Evolutionary conservation across 1,140 invertebrate species (phyloP).

Genomic region (Dreissena rostriformis): DNA sequence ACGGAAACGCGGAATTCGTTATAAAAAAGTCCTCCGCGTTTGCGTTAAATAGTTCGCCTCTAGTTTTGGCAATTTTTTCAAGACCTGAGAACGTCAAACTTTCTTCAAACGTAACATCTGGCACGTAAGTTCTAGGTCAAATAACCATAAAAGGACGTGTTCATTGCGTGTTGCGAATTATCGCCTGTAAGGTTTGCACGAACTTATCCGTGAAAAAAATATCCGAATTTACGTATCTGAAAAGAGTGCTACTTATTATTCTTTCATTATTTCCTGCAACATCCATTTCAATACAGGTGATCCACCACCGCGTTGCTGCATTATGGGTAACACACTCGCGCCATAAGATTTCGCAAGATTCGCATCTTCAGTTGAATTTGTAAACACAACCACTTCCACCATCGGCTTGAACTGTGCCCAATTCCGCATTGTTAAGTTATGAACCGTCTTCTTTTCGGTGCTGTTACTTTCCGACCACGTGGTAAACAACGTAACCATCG

Average conservation of each 20-base stretch:
- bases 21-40: slow-evolving; percentile 65
- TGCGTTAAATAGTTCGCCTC: slow-evolving; percentile 40
- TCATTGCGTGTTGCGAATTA: slow-evolving; percentile 14
- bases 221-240: slow-evolving; percentile 59
- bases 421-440: slow-evolving; percentile 54
- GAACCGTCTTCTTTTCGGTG: slow-evolving; percentile 24
- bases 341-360: slow-evolving; percentile 21
- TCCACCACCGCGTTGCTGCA: slow-evolving; percentile 36
- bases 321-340: slow-evolving; percentile 36
- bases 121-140: slow-evolving; percentile 46
- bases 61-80: slow-evolving; percentile 24
- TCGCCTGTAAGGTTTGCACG: slow-evolving; percentile 27
- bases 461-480: slow-evolving; percentile 18
- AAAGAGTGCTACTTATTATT: slow-evolving; percentile 10
- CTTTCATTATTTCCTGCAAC: slow-evolving; percentile 45
- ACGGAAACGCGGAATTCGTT: slow-evolving; percentile 57
- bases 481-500: slow-evolving; percentile 45
- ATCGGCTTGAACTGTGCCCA: slow-evolving; percentile 41
- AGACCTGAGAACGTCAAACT: slow-evolving; percentile 12
- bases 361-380: slow-evolving; percentile 30
- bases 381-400: slow-evolving; percentile 47
- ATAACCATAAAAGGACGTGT: slow-evolving; percentile 31
- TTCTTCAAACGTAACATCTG: slow-evolving; percentile 39
- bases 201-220: slow-evolving; percentile 55
- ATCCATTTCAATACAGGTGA: slow-evolving; percentile 55